These are phyloP conservation scores for Rhopalosiphum maidis DNA, from an alignment of 1,140 invertebrate species.

Conservation along the genomic window DNA sequence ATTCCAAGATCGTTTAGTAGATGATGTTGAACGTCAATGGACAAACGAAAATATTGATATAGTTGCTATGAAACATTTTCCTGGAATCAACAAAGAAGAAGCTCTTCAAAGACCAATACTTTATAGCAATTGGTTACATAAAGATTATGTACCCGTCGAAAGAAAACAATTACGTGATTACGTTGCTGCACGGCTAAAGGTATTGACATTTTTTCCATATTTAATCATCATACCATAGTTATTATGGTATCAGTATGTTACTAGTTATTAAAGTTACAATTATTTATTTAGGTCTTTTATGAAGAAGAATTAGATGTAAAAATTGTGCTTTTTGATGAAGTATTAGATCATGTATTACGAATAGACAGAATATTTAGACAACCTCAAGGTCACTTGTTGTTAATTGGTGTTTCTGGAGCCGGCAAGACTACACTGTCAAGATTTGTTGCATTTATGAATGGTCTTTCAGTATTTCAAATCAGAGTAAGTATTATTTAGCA, in stretches of 20 bases:
- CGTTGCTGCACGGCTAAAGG: constrained; percentile 93
- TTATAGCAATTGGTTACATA: constrained; percentile 98
- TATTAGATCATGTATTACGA: constrained; percentile 95
- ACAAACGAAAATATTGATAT: constrained; percentile 98
- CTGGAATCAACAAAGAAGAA: constrained; percentile 83
- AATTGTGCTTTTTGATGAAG: constrained; percentile 97
- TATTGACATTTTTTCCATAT: background rate
- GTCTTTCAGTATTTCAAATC: constrained; percentile 96
- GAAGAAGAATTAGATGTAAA: constrained; percentile 99
- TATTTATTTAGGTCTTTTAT: constrained; percentile 83
- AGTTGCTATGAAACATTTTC: constrained; percentile 95
- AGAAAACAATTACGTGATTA: constrained; percentile 95
- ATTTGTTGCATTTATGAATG: constrained; percentile 99
- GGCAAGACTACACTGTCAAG: constrained; percentile 98
- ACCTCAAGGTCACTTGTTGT: constrained; percentile 94
- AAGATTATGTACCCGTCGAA: constrained; percentile 97
- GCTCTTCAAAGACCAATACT: constrained; percentile 90
- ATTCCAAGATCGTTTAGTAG: constrained; percentile 96
- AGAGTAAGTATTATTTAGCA: constrained; percentile 68
- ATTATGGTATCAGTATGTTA: too few species aligned
- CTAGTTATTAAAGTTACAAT: too few species aligned
- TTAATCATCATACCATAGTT: background rate
- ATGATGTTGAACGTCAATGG: constrained; percentile 93
- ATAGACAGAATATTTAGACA: constrained; percentile 99
- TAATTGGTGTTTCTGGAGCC: constrained; percentile 97